Evolutionary conservation across 1,140 invertebrate genomes (phyloP), one percentile per base, ranked within the genome.

Genomic region (Oppia nitens): DNA sequence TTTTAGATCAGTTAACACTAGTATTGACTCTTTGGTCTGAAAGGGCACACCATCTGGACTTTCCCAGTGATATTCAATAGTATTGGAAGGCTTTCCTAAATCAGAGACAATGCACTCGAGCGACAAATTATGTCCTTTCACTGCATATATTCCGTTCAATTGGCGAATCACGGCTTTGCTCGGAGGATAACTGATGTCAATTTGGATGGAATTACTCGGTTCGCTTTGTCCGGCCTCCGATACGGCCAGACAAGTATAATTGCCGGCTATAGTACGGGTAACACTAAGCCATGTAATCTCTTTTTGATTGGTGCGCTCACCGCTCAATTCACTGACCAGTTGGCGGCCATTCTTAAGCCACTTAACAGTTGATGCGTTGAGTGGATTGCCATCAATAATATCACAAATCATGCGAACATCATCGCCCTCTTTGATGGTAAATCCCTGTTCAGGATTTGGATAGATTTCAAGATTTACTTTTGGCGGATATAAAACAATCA

Each of bases 201-300:
- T 49, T 27, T 29, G 25, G 11, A 62, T 23, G 20, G 23, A 21
- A 52, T 62, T 59, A 20, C 57, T 60, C 2, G 20, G 73, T 12
- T 78, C 76, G 29, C 87, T 86, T 83, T 85, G 89, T 12, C 86
- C 87, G 17, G 87, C 87, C 14, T 79, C 78, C 71, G 90, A 91
- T 66, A 80, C 81, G 2, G 86, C 87, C 66, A 84, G 80, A 69
- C 89, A 92, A 0, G 86, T 87, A 71, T 89, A 92, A 70, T 91
- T 90, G n/a, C 87, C 89, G 61, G 89, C 85, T 68, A 90, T 88
- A 53, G 79, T 81, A 59, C 85, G 78, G 6, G 80, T 83, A 17
- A 90, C 87, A 61, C 81, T 79, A 64, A 62, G 50, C 63, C 63
- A 66, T 21, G 63, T 57, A 21, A 67, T 64, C 40, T 68, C 77